Evolutionary conservation across 1,140 invertebrate genomes (phyloP).

Genomic region (Schlechtendalia chinensis): DNA sequence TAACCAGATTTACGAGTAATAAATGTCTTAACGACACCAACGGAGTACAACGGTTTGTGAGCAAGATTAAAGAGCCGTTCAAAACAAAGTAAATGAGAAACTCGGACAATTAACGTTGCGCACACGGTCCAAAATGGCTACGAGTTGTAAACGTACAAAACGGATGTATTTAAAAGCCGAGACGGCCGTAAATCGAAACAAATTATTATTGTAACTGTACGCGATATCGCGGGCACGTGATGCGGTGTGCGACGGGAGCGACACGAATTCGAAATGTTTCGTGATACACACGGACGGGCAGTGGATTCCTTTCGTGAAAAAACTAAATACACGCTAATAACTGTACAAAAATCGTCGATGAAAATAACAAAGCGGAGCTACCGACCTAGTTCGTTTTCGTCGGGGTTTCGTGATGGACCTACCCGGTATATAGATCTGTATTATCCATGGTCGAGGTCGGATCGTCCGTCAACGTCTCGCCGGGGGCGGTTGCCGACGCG

Average conservation of each 20-base stretch:
- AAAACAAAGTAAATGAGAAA: slow-evolving; percentile 35
- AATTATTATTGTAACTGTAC: slow-evolving; percentile 17
- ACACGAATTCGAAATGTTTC: too few species aligned
- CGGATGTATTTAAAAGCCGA: slow-evolving; percentile 11
- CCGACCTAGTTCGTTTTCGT: slow-evolving; percentile 27
- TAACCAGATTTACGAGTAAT: slow-evolving; percentile 38
- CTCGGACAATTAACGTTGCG: slow-evolving; percentile 32
- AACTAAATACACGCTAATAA: too few species aligned
- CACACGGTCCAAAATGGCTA: slow-evolving; percentile 8
- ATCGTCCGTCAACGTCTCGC: too few species aligned
- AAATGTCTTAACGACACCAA: slow-evolving; percentile 39
- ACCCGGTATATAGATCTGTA: too few species aligned
- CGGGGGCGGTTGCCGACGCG: too few species aligned
- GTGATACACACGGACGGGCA: too few species aligned
- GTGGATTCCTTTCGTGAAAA: too few species aligned
- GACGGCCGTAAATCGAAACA: slow-evolving; percentile 12
- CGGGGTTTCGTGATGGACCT: too few species aligned
- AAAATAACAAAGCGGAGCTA: background rate
- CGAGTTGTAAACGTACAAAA: slow-evolving; percentile 29
- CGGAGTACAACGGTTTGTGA: slow-evolving; percentile 26
- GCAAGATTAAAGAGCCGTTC: slow-evolving; percentile 32
- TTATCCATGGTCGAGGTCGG: too few species aligned
- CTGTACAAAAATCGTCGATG: too few species aligned
- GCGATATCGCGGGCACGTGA: background rate
- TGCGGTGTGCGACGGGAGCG: background rate